These are phyloP conservation scores for Subacronicta megacephala DNA, from an alignment of 2,888 invertebrate genomes.

Conservation along the genomic window DNA sequence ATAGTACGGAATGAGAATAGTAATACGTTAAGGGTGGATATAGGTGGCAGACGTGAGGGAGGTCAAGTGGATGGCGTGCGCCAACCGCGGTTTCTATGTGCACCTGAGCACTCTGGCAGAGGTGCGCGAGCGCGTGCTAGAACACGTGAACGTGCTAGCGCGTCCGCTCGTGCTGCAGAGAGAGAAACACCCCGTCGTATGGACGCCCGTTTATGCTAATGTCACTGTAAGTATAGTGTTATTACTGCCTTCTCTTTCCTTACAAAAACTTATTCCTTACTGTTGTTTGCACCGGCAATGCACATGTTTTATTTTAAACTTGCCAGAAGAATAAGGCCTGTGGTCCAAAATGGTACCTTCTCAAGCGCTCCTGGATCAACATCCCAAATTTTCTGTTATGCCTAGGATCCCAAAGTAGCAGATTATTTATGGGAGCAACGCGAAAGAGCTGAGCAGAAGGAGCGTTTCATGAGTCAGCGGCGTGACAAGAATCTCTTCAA, in stretches of 20 bases:
- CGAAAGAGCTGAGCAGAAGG: slow-evolving; percentile 94
- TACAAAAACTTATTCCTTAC: not conserved
- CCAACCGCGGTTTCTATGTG: slow-evolving; percentile 98
- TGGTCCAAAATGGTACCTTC: too few relatives aligned
- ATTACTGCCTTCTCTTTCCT: not conserved
- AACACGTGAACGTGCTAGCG: slow-evolving; percentile 99
- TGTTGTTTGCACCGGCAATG: not conserved
- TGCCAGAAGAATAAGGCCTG: too few relatives aligned
- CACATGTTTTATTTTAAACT: not conserved
- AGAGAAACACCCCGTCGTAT: slow-evolving; percentile 96
- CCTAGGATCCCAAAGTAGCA: slow-evolving; percentile 95
- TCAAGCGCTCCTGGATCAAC: not conserved
- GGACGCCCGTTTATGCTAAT: slow-evolving; percentile 99
- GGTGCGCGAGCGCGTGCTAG: slow-evolving; percentile 98
- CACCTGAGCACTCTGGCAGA: slow-evolving; percentile 99
- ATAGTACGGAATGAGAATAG: slow-evolving; percentile 24
- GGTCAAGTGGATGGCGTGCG: slow-evolving; percentile 99
- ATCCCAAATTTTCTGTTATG: slow-evolving; percentile 8
- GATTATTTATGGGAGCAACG: slow-evolving; percentile 97
- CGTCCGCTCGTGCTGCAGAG: slow-evolving; percentile 97
- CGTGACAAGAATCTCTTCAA: slow-evolving; percentile 90
- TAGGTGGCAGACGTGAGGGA: slow-evolving; percentile 96
- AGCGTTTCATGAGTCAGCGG: slow-evolving; percentile 92
- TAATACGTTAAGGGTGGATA: slow-evolving; percentile 56
- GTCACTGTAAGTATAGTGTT: slow-evolving; percentile 91